Evolutionary conservation across 2,113 vertebrate genomes (phyloP), one percentile per base, ranked within the genome.

Genomic region (Noturus placidus): DNA sequence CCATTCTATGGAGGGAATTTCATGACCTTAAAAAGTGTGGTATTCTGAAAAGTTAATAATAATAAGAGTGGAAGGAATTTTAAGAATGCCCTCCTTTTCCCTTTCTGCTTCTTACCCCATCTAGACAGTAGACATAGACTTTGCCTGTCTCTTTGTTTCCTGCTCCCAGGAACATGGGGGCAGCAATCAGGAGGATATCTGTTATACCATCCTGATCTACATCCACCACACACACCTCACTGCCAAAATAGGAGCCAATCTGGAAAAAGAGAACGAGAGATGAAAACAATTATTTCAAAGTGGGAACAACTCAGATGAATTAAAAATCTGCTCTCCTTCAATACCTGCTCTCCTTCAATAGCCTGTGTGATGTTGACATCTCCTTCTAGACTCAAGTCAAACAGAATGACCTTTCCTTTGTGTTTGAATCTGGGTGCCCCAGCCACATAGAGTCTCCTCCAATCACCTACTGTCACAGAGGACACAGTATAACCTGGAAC

Each of bases 191-290:
- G 86, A 99, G 94, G 61, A 98, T 95, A 5, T 99, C 97, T 0
- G 96, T 99, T 90, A 94, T 93, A 25, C 96, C 96, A 0, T 99
- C 97, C 1, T 95, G 93, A 27, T 99, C 95, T 3, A 96, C 94
- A 54, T 99, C 98, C 92, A 99, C 81, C 0, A 93, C 95, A 46
- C 97, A 97, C 42, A 99, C 93, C 91, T 98, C 98, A 5, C 98
- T 98, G 91, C 98, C 98, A 22, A 97, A 99, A 91, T 99, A 99
- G 0, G 97, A 98, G 22, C 98, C 98, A 1, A 99, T 99, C 98
- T 99, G 86, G 1, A 89, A 20, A 61, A 15, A 89, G 11, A 61
- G 50, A 83, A 7, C 22, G 19, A 46, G 2, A 15, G 3, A 59
- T 67, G 10, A 90, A 52, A 87, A 82, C 13, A 87, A 30, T 76